phyloP scores from a whole-genome alignment of 2,888 invertebrate genomes.

The Phortica magna region DNA sequence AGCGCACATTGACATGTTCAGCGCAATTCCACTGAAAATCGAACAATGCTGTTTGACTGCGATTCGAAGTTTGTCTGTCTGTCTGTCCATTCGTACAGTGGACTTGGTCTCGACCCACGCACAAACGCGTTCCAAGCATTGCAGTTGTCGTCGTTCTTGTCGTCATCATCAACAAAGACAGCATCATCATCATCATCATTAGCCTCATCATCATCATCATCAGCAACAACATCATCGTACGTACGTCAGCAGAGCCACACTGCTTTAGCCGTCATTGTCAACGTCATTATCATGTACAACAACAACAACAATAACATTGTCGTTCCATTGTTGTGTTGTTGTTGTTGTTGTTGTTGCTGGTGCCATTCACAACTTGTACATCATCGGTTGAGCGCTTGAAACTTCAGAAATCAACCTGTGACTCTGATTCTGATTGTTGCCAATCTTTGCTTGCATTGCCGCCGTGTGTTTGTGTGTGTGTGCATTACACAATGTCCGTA shows the following conservation, averaged over 20 bases:
- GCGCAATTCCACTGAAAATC: conserved; percentile 61
- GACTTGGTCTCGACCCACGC: conserved; percentile 61
- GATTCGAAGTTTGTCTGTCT: conserved; percentile 55
- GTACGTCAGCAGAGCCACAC: neutral
- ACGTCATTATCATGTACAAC: conserved; percentile 7
- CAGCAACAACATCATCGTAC: no score
- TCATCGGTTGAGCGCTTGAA: conserved; percentile 18
- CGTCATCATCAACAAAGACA: neutral
- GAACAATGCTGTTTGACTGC: conserved; percentile 54
- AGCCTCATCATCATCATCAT: neutral
- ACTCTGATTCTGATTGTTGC: conserved; percentile 33
- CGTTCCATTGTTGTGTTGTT: conserved; percentile 2
- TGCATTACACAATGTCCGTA: neutral
- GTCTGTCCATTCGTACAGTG: conserved; percentile 15
- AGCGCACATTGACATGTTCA: conserved; percentile 64
- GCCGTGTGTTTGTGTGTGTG: no score
- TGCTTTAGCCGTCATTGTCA: neutral
- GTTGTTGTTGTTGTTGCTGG: neutral
- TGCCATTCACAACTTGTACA: neutral
- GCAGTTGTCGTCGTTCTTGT: conserved; percentile 1
- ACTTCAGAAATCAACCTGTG: conserved; percentile 57
- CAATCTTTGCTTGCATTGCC: conserved; percentile 44
- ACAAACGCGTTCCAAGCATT: conserved; percentile 26
- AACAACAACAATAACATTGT: neutral
- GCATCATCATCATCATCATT: conserved; percentile 8